Base-by-base conservation (phyloP, 2,888 invertebrate species). In the Campoplex capitator region DNA sequence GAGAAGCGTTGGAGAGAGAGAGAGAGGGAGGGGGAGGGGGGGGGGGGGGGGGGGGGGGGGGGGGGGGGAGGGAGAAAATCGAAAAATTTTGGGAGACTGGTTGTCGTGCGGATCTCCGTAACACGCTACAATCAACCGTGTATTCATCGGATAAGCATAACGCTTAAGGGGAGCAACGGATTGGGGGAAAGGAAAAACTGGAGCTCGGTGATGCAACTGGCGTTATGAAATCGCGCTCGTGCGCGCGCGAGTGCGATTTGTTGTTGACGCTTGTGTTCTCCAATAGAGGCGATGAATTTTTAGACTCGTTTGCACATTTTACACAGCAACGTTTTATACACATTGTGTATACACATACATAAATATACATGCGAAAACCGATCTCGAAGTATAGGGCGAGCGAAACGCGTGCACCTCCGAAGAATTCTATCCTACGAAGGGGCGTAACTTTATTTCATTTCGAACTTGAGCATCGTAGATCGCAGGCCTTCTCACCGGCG, bases 131-230 rank as follows among this genome's bases (percentile, higher is more conserved):
- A 91, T 90, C 91, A 88, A 87, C 88, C 88, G 86, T 88, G 86
- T 90, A 88, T 90, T 89, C 90, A 90, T 90, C 90, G 91, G 89
- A 90, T 91, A 91, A 90, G 90, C 90, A 87, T 86, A 90, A 89
- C 88, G 89, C 87, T 90, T 85, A 84, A 73, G 65, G 76, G 79
- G 23, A 23, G 23, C 23, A 23, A 23, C 23, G 23, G 68, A 62
- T 56, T 70, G n/a, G 82, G 67, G 67, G 18, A 28, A 38, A 32
- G 65, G 56, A 76, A 58, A 62, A 77, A 54, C 77, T 51, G 84
- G 84, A 68, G 78, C 80, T 84, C 83, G 85, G 58, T 91, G 91
- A 91, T 85, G 89, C 89, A 91, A 91, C 83, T 75, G 86, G 70
- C 88, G 87, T 91, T 92, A 90, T 88, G 90, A 92, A 92, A 92